Conservation (phyloP, 2,888 invertebrate genomes). For the Baccha elongata region DNA sequence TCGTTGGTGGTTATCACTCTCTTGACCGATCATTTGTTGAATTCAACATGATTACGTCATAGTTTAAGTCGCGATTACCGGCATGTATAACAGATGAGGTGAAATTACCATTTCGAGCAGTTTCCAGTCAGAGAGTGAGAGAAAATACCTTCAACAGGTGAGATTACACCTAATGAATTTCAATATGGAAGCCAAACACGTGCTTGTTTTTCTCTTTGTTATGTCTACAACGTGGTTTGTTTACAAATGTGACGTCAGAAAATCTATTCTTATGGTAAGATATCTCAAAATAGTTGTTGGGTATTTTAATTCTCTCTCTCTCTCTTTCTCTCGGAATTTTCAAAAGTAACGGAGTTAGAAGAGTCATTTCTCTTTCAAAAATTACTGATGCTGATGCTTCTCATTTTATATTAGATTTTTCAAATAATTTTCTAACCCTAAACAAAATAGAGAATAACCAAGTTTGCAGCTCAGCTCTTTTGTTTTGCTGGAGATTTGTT, state of each 20-base stretch:
- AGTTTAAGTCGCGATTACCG: neutral
- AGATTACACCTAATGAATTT: slow-evolving; percentile 24
- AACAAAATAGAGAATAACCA: neutral
- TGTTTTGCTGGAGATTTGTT: slow-evolving; percentile 5
- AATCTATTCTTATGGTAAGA: slow-evolving; percentile 30
- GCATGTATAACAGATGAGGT: slow-evolving; percentile 59
- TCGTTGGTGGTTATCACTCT: slow-evolving; percentile 13
- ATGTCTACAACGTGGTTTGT: slow-evolving; percentile 39
- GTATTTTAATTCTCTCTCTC: slow-evolving; percentile 12
- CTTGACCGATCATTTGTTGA: slow-evolving; percentile 41
- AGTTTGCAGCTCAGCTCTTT: slow-evolving; percentile 18
- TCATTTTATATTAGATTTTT: slow-evolving; percentile 10
- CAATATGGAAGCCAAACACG: slow-evolving; percentile 59
- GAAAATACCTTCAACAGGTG: slow-evolving; percentile 14
- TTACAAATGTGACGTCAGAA: slow-evolving; percentile 69
- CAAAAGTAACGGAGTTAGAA: slow-evolving; percentile 47
- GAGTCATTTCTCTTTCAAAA: slow-evolving; percentile 32
- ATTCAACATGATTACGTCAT: slow-evolving; percentile 66
- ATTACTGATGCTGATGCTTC: neutral
- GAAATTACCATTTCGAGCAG: slow-evolving; percentile 33
- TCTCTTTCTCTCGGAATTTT: slow-evolving; percentile 47
- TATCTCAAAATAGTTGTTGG: slow-evolving; percentile 12
- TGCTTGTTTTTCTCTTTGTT: slow-evolving; percentile 35
- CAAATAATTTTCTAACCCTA: neutral
- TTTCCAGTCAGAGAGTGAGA: slow-evolving; percentile 56